A percentile compares a stretch with the other conserved stretches of the same genome.
These are phyloP conservation scores for Rhinella marina DNA, from an alignment of 2,797 vertebrate species.

Conservation along the genomic window DNA sequence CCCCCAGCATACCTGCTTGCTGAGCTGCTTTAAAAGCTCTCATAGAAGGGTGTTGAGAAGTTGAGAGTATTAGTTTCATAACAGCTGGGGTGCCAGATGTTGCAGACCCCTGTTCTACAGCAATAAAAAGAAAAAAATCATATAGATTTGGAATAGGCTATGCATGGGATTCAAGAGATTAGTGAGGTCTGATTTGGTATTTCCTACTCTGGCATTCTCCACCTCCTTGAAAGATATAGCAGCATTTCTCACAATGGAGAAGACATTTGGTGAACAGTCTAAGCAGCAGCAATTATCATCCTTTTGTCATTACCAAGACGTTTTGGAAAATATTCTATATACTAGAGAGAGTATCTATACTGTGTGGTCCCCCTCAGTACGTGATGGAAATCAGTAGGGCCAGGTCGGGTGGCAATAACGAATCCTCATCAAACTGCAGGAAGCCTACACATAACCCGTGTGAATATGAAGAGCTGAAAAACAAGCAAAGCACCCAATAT, in stretches of 20 bases:
- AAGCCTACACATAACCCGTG: neutral
- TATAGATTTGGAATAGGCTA: neutral
- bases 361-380: neutral
- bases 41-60: too few relatives aligned
- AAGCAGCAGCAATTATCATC: neutral
- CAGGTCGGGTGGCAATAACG: neutral
- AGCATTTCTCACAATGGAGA: constrained; percentile 16
- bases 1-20: too few relatives aligned
- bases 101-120: neutral
- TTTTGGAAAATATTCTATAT: neutral
- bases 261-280: constrained; percentile 11
- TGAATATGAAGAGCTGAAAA: constrained; percentile 6
- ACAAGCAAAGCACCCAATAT: neutral
- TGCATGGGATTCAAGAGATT: neutral
- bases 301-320: neutral
- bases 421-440: neutral
- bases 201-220: neutral
- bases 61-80: too few relatives aligned
- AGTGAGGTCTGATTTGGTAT: neutral
- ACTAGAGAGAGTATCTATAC: neutral
- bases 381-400: constrained; percentile 10
- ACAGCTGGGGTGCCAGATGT: too few relatives aligned
- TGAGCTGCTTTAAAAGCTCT: too few relatives aligned
- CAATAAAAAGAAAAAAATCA: neutral
- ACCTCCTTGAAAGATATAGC: constrained; percentile 7